These are phyloP conservation scores for Ectropis grisescens DNA, from an alignment of 1,140 invertebrate genomes.

Conservation along the genomic window DNA sequence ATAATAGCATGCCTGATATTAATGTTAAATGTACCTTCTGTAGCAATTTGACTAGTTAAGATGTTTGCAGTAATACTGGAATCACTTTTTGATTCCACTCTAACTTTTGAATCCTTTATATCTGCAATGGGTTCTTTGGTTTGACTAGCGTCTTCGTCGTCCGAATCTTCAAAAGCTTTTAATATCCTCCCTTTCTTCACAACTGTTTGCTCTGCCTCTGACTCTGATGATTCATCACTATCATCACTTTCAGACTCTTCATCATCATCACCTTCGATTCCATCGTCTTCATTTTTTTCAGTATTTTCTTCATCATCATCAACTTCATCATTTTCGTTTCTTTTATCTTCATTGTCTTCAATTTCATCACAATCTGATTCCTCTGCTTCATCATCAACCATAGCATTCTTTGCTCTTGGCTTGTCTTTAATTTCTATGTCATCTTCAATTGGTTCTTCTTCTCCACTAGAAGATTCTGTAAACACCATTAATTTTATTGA, in stretches of 20 bases:
- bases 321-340: conserved; percentile 31
- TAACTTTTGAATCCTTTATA: too few relatives aligned
- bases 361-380: conserved; percentile 45
- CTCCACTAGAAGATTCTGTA: conserved; percentile 25
- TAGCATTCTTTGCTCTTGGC: conserved; percentile 38
- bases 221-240: conserved; percentile 27
- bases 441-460: conserved; percentile 53
- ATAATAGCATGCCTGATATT: too few relatives aligned
- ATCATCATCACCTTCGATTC: conserved; percentile 30
- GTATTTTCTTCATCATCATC: conserved; percentile 31
- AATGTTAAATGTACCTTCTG: too few relatives aligned
- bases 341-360: conserved; percentile 23
- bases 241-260: conserved; percentile 26
- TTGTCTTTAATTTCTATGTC: conserved; percentile 58
- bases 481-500: too few relatives aligned
- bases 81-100: too few relatives aligned
- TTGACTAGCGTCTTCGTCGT: conserved; percentile 33
- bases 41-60: too few relatives aligned
- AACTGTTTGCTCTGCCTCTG: conserved; percentile 23
- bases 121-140: too few relatives aligned
- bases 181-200: conserved; percentile 43
- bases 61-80: too few relatives aligned
- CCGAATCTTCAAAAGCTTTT: conserved; percentile 53
- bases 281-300: conserved; percentile 16
- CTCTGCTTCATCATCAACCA: conserved; percentile 63